Percentiles rank a stretch among this genome's conserved stretches.
phyloP scores from a whole-genome alignment of 2,797 vertebrate species.

The Epinephelus coioides region DNA sequence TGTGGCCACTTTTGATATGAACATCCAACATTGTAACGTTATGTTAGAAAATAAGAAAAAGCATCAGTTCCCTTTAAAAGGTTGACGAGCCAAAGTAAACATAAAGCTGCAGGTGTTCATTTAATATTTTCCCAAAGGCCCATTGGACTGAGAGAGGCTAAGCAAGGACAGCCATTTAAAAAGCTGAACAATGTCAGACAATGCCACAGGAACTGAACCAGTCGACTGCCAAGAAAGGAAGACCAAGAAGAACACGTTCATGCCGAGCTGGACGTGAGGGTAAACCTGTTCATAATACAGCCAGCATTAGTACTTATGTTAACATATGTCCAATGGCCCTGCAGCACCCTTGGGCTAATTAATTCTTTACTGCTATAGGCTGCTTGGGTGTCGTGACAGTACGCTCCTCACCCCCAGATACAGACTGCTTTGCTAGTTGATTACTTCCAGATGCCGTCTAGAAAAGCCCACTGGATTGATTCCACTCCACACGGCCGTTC shows the following conservation, averaged over 20 bases:
- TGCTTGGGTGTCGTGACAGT: constrained; percentile 13
- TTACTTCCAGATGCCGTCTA: constrained; percentile 75
- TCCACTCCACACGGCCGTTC: constrained; percentile 35
- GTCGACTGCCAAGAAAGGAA: background rate
- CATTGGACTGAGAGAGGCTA: background rate
- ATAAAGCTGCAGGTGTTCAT: constrained; percentile 24
- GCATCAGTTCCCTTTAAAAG: too few relatives aligned
- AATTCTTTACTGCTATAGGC: background rate
- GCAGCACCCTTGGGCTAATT: background rate
- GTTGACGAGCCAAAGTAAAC: constrained; percentile 31
- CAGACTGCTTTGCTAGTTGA: constrained; percentile 48
- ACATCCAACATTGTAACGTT: too few relatives aligned
- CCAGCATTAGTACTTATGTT: background rate
- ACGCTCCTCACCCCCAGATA: constrained; percentile 23
- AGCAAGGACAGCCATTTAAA: constrained; percentile 40
- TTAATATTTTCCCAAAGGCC: constrained; percentile 9
- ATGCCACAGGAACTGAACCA: background rate
- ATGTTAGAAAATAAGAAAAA: too few relatives aligned
- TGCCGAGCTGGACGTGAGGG: background rate
- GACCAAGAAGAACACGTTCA: background rate
- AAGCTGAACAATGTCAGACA: constrained; percentile 27
- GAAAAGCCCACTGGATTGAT: constrained; percentile 57
- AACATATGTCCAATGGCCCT: background rate
- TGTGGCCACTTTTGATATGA: too few relatives aligned
- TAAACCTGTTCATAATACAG: background rate